These are phyloP conservation scores for Acromyrmex heyeri DNA, from an alignment of 1,140 invertebrate species.

Conservation along the genomic window DNA sequence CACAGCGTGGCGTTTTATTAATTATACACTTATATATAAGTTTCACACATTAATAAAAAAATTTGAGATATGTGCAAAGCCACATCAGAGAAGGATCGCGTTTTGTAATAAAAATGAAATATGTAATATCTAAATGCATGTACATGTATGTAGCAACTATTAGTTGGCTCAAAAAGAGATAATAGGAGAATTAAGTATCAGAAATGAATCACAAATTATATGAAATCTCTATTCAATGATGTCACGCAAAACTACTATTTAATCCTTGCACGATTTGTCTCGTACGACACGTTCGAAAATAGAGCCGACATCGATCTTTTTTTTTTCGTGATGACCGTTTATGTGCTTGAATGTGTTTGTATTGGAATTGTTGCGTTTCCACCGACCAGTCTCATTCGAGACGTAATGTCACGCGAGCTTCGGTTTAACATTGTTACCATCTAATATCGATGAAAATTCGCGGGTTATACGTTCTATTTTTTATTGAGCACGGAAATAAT, in stretches of 20 bases:
- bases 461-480: background rate
- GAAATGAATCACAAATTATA: background rate
- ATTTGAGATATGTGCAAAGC: background rate
- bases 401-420: constrained; percentile 28
- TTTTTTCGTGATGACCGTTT: background rate
- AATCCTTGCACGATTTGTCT: background rate
- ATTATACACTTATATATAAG: background rate
- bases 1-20: background rate
- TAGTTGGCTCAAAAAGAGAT: background rate
- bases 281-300: constrained; percentile 2
- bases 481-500: background rate
- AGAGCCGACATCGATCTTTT: constrained; percentile 13
- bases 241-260: constrained; percentile 1
- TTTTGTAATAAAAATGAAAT: background rate
- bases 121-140: background rate
- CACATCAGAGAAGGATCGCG: background rate
- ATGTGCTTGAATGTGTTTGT: background rate
- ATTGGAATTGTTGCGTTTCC: constrained; percentile 7
- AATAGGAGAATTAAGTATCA: background rate
- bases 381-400: background rate
- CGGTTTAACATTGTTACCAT: constrained; percentile 30
- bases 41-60: background rate
- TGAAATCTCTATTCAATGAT: background rate
- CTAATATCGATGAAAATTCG: background rate
- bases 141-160: background rate